phyloP scores from a whole-genome alignment of 2,797 vertebrate species.

The Sandelia bainsii region DNA sequence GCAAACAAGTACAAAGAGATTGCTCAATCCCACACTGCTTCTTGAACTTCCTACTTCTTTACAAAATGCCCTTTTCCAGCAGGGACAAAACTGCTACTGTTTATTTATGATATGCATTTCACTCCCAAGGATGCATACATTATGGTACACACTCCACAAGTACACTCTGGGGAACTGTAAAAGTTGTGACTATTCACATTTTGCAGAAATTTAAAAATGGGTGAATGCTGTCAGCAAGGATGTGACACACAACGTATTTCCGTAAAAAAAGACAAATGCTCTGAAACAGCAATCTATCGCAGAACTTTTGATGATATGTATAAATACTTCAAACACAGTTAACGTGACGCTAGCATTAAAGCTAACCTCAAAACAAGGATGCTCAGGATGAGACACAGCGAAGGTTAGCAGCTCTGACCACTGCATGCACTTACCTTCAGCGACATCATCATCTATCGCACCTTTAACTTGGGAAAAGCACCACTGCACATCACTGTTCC shows the following conservation, averaged over 20 bases:
- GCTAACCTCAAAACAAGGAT: conserved; percentile 6
- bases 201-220: conserved; percentile 17
- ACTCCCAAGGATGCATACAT: neutral
- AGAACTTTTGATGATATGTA: neutral
- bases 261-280: neutral
- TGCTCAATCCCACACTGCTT: neutral
- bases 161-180: neutral
- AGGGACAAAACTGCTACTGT: neutral
- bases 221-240: neutral
- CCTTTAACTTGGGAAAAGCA: conserved; percentile 99
- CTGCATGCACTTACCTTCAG: conserved; percentile 89
- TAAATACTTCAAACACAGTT: neutral
- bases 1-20: neutral
- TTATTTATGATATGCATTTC: neutral
- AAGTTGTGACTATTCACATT: conserved; percentile 21
- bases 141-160: conserved; percentile 1
- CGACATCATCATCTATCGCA: conserved; percentile 95
- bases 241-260: neutral
- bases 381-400: conserved; percentile 10
- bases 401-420: neutral
- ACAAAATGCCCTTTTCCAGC: neutral
- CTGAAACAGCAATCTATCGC: neutral
- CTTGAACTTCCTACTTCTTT: conserved; percentile 7
- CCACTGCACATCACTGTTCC: conserved; percentile 95
- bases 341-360: neutral